phyloP scores from a whole-genome alignment of 2,888 invertebrate genomes.

The Leucophora obtusa region DNA sequence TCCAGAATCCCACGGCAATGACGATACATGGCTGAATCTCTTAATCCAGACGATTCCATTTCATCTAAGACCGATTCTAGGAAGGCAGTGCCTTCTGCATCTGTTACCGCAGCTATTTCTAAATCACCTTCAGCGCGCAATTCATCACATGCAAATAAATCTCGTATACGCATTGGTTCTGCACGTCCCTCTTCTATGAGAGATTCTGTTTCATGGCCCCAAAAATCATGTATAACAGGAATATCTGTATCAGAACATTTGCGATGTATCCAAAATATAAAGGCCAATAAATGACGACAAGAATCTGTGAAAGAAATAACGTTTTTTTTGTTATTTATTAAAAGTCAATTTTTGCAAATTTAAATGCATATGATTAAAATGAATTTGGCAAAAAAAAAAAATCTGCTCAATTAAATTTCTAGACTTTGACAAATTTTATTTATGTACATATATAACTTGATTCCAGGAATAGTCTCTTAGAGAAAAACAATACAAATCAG shows the following conservation, averaged over 20 bases:
- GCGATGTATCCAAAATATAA: conserved; percentile 76
- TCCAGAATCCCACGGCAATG: conserved; percentile 75
- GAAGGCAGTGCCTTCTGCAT: conserved; percentile 71
- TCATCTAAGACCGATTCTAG: conserved; percentile 74
- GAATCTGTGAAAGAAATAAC: conserved; percentile 65
- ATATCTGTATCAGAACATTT: conserved; percentile 69
- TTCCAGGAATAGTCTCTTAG: no score
- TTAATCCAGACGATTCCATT: conserved; percentile 72
- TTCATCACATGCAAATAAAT: conserved; percentile 72
- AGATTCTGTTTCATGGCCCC: conserved; percentile 74
- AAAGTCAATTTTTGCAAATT: no score
- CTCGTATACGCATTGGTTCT: conserved; percentile 71
- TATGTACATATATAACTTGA: no score
- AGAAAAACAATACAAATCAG: no score
- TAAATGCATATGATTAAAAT: no score
- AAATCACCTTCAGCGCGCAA: conserved; percentile 70
- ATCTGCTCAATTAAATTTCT: no score
- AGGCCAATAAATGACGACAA: conserved; percentile 74
- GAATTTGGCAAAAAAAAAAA: no score
- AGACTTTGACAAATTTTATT: no score
- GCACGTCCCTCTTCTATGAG: conserved; percentile 69
- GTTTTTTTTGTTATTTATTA: no score
- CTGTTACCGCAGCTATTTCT: conserved; percentile 67
- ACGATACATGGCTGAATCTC: conserved; percentile 73
- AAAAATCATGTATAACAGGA: conserved; percentile 71